Conservation (phyloP, 2,888 invertebrate species). For the Margaritifera margaritifera region DNA sequence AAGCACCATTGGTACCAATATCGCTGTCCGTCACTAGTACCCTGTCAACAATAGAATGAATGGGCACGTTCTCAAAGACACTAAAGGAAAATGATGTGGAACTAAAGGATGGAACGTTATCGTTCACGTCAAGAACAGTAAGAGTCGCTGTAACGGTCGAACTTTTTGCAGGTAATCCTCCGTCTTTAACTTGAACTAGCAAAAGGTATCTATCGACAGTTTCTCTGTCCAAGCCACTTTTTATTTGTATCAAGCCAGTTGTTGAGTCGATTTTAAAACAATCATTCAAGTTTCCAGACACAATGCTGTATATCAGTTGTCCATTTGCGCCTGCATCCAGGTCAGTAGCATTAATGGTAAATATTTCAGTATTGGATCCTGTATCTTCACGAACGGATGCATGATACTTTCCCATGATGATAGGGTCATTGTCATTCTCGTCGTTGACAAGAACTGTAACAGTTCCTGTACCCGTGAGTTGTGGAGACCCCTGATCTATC, state of each 20-base stretch:
- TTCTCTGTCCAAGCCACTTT: constrained; percentile 56
- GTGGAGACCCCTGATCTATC: constrained; percentile 44
- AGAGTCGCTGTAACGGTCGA: constrained; percentile 44
- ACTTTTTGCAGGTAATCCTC: constrained; percentile 32
- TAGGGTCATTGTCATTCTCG: constrained; percentile 61
- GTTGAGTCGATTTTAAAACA: constrained; percentile 51
- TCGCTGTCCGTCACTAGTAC: constrained; percentile 56
- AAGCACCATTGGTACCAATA: constrained; percentile 44
- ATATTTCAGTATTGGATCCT: constrained; percentile 41
- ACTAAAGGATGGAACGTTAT: constrained; percentile 54
- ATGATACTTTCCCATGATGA: constrained; percentile 45
- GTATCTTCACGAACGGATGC: constrained; percentile 48
- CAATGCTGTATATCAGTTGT: constrained; percentile 47
- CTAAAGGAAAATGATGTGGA: constrained; percentile 40
- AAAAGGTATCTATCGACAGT: constrained; percentile 46
- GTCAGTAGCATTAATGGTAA: constrained; percentile 53
- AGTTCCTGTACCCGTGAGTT: constrained; percentile 51
- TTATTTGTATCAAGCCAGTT: constrained; percentile 49
- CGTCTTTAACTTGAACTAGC: constrained; percentile 41
- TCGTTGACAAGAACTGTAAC: constrained; percentile 53
- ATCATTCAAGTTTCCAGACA: constrained; percentile 49
- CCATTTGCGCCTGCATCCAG: constrained; percentile 50
- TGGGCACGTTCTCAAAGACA: constrained; percentile 52
- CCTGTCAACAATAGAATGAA: constrained; percentile 39
- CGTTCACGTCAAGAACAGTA: constrained; percentile 56